A percentile compares a stretch with the other conserved stretches of the same genome.
These are phyloP conservation scores for Noctilio leporinus DNA, from an alignment of 2,113 vertebrate species.

Conservation along the genomic window DNA sequence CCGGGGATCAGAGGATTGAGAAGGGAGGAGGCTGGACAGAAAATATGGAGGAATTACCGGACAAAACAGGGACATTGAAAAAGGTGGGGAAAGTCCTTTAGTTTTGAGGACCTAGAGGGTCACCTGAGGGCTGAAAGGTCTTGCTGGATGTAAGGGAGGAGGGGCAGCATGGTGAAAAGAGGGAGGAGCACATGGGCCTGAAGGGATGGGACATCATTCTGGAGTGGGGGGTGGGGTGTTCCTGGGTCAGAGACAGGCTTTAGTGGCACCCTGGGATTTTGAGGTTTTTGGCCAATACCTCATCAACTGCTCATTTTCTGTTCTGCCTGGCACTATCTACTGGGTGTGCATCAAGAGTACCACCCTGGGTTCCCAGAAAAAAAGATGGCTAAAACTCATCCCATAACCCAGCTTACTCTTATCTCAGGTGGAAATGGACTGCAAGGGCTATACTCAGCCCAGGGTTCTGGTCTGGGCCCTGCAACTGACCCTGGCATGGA, in stretches of 20 bases:
- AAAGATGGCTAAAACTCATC: not conserved
- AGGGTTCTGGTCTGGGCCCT: not conserved
- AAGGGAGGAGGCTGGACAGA: conserved; percentile 9
- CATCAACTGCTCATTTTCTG: not conserved
- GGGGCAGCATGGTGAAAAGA: not conserved
- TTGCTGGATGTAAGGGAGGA: not conserved
- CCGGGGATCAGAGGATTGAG: not conserved
- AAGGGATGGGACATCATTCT: not conserved
- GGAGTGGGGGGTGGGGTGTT: not conserved
- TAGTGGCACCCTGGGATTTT: not conserved
- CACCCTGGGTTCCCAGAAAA: not conserved
- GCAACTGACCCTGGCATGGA: conserved; percentile 36
- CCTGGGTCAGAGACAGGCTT: not conserved
- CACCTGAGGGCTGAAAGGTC: not conserved
- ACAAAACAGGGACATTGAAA: not conserved
- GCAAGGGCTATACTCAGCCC: not conserved
- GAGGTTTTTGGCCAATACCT: not conserved
- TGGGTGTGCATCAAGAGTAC: not conserved
- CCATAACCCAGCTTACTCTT: not conserved
- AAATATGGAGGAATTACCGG: not conserved
- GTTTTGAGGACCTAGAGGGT: not conserved
- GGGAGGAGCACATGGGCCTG: not conserved
- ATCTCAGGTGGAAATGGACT: conserved; percentile 47
- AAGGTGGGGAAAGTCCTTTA: not conserved
- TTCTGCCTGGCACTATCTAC: not conserved